Base-by-base conservation (phyloP, 2,113 vertebrate genomes). In the Hippocampus zosterae region DNA sequence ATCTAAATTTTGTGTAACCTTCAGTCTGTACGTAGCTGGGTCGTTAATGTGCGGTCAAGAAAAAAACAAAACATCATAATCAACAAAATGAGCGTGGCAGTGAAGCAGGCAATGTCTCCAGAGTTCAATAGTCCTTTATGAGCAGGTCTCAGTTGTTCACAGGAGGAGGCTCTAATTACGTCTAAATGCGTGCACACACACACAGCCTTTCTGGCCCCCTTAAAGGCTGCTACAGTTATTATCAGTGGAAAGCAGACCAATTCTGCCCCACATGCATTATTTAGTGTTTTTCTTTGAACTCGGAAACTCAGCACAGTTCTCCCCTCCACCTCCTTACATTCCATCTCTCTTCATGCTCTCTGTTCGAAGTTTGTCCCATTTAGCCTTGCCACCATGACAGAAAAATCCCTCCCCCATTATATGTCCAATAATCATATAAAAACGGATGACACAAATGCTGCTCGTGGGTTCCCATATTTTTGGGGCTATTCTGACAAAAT, bases 261-360 rank as follows among this genome's bases (percentile, higher is more conserved):
- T 90, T 90, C 82, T 89, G 86, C 91, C 89, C 88, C 71, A 86
- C 80, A 85, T 89, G 82, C 87, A 88, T 92, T 91, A 90, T 91
- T 91, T 88, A 88, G 86, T 87, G 81, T 80, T 89, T 91, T 90
- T 89, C 91, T 91, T 92, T 90, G 86, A 92, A 92, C 89, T 88
- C 84, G 77, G 79, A 91, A 87, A 88, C 86, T 90, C 83, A 84
- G 85, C 81, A 78, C 81, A 86, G 78, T 27, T 27, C 84, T 77
- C 78, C 68, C 60, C 29, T 27, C 72, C 67, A 74, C 33, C 5
- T 5, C 33, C 5, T 33, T 65, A 76, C 73, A 73, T 82, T 89
- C 83, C 81, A 69, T 79, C 80, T 84, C 78, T 72, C 84, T 79
- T 77, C 82, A 81, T 86, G 86, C 75, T 79, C 67, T 79, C 79